These are phyloP conservation scores for Hassar affinis DNA, from an alignment of 2,113 vertebrate species.

Conservation along the genomic window DNA sequence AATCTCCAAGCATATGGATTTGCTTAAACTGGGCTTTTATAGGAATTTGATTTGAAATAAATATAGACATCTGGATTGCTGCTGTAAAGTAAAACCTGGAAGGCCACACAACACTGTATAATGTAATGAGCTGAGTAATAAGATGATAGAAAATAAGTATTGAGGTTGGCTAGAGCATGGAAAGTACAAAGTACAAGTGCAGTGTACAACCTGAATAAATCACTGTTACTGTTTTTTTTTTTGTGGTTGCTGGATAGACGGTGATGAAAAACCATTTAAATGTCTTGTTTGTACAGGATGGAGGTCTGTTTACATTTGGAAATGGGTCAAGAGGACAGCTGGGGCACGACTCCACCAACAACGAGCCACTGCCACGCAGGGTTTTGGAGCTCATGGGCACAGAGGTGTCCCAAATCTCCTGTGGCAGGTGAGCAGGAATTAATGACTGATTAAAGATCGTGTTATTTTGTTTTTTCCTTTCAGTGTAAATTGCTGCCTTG, in stretches of 20 bases:
- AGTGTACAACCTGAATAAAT: background rate
- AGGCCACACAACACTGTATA: background rate
- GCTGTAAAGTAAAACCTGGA: background rate
- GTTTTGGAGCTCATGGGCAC: constrained; percentile 90
- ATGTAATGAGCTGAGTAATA: background rate
- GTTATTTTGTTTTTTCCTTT: background rate
- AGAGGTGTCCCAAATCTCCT: constrained; percentile 88
- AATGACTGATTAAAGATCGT: background rate
- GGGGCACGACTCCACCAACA: constrained; percentile 84
- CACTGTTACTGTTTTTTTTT: background rate
- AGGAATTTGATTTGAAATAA: background rate
- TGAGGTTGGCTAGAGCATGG: background rate
- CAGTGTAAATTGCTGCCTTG: background rate
- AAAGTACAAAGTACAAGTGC: background rate
- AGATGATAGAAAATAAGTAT: background rate
- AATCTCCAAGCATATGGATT: background rate
- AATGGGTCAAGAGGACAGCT: constrained; percentile 84
- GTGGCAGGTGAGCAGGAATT: constrained; percentile 76
- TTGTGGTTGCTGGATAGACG: background rate
- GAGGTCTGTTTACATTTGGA: constrained; percentile 90
- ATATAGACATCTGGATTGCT: background rate
- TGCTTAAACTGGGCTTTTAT: background rate
- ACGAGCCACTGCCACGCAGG: constrained; percentile 84
- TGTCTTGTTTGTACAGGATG: constrained; percentile 69
- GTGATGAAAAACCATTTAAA: background rate